A percentile compares a stretch with the other conserved stretches of the same genome.
These are phyloP conservation scores for Drosophila suboccidentalis DNA, from an alignment of 2,888 invertebrate species.

Conservation along the genomic window DNA sequence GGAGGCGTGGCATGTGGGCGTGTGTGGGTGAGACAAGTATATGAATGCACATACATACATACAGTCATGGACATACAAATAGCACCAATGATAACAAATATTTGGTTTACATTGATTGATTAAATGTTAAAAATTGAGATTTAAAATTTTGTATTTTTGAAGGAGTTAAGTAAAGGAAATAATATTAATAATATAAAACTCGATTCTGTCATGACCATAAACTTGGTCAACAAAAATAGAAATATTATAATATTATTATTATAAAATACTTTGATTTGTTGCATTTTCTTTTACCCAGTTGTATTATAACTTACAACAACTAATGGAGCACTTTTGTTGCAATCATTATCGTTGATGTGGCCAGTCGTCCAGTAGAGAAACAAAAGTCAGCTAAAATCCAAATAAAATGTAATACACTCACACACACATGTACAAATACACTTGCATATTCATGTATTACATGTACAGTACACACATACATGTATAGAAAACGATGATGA, in stretches of 20 bases:
- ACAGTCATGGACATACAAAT: neutral
- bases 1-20: conserved; percentile 1
- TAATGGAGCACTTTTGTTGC: conserved; percentile 56
- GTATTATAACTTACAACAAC: conserved; percentile 7
- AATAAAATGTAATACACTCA: conserved; percentile 47
- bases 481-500: conserved; percentile 33
- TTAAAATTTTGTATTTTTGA: too few relatives aligned
- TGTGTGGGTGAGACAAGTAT: neutral
- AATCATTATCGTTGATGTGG: conserved; percentile 34
- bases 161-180: too few relatives aligned
- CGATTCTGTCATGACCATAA: neutral
- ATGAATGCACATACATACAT: neutral
- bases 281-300: neutral
- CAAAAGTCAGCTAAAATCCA: conserved; percentile 51
- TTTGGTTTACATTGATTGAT: too few relatives aligned
- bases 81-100: neutral
- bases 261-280: neutral
- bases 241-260: neutral
- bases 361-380: conserved; percentile 23
- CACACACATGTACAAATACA: conserved; percentile 2
- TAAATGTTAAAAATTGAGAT: too few relatives aligned
- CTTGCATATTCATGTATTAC: conserved; percentile 15
- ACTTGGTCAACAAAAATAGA: too few relatives aligned
- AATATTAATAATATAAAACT: too few relatives aligned
- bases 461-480: conserved; percentile 3